Percentiles rank a stretch among this genome's conserved stretches.
Conservation (phyloP, 2,888 invertebrate species). For the Xestia rhomboidea region DNA sequence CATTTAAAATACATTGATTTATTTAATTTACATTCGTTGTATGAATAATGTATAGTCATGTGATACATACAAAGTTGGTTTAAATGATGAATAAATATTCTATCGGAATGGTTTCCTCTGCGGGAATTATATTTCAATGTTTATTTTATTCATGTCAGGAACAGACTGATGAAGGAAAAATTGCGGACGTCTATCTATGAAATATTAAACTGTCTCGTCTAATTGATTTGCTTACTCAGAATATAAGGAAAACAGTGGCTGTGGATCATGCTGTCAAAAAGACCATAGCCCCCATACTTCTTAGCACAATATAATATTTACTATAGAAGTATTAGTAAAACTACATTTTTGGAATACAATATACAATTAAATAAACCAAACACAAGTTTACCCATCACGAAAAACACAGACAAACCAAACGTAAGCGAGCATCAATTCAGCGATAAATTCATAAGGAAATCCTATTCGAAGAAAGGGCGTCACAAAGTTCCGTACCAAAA, state of each 20-base stretch:
- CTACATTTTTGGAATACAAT: neutral
- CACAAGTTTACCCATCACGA: neutral
- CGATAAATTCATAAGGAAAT: conserved; percentile 67
- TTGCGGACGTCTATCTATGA: neutral
- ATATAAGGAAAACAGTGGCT: neutral
- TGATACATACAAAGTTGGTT: conserved; percentile 24
- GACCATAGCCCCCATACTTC: neutral
- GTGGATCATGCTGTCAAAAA: neutral
- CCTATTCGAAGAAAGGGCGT: conserved; percentile 67
- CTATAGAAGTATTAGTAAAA: neutral
- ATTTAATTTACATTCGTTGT: conserved; percentile 39
- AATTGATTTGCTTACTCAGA: conserved; percentile 1
- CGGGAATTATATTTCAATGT: conserved; percentile 24
- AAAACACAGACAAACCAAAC: neutral
- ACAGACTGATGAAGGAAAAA: conserved; percentile 2
- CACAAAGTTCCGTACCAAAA: conserved; percentile 75
- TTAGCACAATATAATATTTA: neutral
- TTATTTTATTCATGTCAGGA: conserved; percentile 8
- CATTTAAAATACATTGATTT: conserved; percentile 50
- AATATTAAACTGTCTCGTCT: neutral
- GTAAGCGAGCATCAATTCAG: conserved; percentile 37
- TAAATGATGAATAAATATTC: conserved; percentile 48
- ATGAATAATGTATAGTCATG: conserved; percentile 33
- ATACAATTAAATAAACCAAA: conserved; percentile 1
- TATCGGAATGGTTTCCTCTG: neutral